Evolutionary conservation across 1,140 invertebrate genomes (phyloP).

Genomic region (Amphibalanus amphitrite): DNA sequence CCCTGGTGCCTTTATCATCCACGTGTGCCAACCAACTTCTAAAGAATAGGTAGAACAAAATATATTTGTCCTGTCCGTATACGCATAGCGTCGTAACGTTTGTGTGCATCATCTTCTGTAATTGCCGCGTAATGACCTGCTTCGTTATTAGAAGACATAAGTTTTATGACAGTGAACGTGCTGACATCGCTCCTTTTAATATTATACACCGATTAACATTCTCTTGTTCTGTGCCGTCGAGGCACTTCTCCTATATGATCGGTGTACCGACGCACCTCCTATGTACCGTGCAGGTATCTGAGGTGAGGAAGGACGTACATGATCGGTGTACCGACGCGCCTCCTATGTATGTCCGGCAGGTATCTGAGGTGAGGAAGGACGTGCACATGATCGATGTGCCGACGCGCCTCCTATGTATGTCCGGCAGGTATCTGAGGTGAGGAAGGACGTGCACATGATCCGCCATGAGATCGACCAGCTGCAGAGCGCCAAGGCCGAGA

Average conservation of each 20-base stretch:
- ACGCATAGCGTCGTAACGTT: too few relatives aligned
- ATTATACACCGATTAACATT: too few relatives aligned
- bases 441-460: slow-evolving; percentile 82
- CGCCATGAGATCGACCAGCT: slow-evolving; percentile 81
- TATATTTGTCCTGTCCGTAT: too few relatives aligned
- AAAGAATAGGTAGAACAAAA: too few relatives aligned
- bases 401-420: slow-evolving; percentile 6
- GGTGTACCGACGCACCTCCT: slow-evolving; percentile 8
- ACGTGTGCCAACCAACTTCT: too few relatives aligned
- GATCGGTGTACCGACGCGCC: slow-evolving; percentile 34
- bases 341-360: slow-evolving; percentile 26
- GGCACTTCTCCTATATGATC: slow-evolving; percentile 8
- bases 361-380: slow-evolving; percentile 37
- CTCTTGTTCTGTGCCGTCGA: too few relatives aligned
- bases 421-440: slow-evolving; percentile 61
- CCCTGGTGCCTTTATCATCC: too few relatives aligned
- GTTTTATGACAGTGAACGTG: too few relatives aligned
- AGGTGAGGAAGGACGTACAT: slow-evolving; percentile 12
- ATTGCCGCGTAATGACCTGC: too few relatives aligned
- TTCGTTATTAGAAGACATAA: too few relatives aligned
- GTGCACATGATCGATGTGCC: slow-evolving; percentile 35
- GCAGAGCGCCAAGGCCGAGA: slow-evolving; percentile 82
- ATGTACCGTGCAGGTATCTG: slow-evolving; percentile 6
- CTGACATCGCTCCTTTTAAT: too few relatives aligned
- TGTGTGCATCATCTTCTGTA: too few relatives aligned